Conservation (phyloP, 30 jellyfish, hydroid and myxozoan species). For the Aurelia coerulea region DNA sequence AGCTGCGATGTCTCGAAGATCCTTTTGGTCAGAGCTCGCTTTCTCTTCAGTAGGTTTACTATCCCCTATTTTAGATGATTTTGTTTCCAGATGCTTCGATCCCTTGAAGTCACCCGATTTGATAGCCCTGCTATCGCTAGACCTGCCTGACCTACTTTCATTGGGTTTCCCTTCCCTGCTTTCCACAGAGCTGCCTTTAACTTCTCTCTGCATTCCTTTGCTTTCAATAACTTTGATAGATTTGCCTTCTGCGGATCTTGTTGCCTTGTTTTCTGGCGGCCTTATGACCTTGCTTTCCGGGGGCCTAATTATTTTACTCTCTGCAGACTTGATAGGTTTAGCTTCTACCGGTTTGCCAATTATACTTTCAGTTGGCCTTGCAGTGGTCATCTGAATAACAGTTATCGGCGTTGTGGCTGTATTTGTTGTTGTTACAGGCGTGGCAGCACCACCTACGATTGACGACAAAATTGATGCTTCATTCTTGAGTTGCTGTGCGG, state of each 20-base stretch:
- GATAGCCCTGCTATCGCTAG: not conserved
- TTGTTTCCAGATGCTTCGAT: not conserved
- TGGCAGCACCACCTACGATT: not conserved
- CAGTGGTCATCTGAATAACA: conserved; percentile 3
- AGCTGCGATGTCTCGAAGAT: conserved; percentile 47
- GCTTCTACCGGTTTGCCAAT: conserved; percentile 5
- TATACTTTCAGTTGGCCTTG: conserved; percentile 20
- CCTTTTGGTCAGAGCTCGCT: conserved; percentile 31
- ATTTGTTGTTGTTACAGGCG: conserved; percentile 6
- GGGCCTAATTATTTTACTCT: not conserved
- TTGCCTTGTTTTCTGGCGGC: not conserved
- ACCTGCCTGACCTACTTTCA: not conserved
- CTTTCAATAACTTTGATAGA: not conserved
- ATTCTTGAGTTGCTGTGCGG: conserved; percentile 56
- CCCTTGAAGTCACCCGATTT: not conserved
- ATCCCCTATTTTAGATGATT: not conserved
- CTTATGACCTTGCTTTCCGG: not conserved
- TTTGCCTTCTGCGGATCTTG: not conserved
- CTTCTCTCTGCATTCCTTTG: not conserved
- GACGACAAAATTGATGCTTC: conserved; percentile 20
- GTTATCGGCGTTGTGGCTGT: not conserved
- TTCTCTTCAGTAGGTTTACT: conserved; percentile 18
- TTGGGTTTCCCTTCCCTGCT: too few species aligned
- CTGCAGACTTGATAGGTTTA: not conserved
- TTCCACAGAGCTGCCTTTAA: too few species aligned